Base-by-base conservation (phyloP, 2,797 vertebrate species). In the Adrianichthys oophorus region DNA sequence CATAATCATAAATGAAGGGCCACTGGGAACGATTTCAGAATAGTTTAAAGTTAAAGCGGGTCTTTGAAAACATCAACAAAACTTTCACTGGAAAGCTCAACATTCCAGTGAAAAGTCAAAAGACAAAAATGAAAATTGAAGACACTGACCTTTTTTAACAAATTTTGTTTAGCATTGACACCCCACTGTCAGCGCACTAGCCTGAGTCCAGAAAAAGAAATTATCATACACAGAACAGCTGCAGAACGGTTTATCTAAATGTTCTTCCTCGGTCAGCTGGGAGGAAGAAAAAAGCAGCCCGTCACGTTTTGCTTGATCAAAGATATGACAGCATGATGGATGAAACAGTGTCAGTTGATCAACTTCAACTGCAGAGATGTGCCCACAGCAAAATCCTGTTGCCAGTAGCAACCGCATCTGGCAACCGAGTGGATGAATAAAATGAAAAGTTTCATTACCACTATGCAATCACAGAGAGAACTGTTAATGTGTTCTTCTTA, bases 291-390 rank as follows among this genome's bases (percentile, higher is more conserved):
- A 19, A 56, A 41, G 32, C 15, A 16, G 41, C 8, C 47, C 44
- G 15, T 48, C 48, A 48, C 41, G 26, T 29, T 60, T 40, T 57
- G 41, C 26, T 47, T 42, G 15, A 59, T 16, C 49, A 37, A 47
- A 62, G 55, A 63, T 52, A 37, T 26, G 26, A 52, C n/a, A 40
- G 48, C 44, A 56, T 56, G 43, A 47, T 49, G 15, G 49, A 49
- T 40, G 40, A 24, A 52, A 17, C 40, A n/a, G 10, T 51, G 14
- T 37, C 47, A 56, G n/a, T 52, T 48, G 16, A 58, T 29, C 44
- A 18, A 37, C 19, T 26, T 48, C 24, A 44, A 16, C 44, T 40
- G 15, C 48, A 42, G 17, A 56, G 16, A 24, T 55, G 52, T 26
- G 32, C 42, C 23, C 24, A 13, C 29, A 40, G 42, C 10, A 52